Percentiles rank a stretch among this genome's conserved stretches.
These are phyloP conservation scores for Philereme transversata DNA, from an alignment of 2,888 invertebrate species.

Conservation along the genomic window DNA sequence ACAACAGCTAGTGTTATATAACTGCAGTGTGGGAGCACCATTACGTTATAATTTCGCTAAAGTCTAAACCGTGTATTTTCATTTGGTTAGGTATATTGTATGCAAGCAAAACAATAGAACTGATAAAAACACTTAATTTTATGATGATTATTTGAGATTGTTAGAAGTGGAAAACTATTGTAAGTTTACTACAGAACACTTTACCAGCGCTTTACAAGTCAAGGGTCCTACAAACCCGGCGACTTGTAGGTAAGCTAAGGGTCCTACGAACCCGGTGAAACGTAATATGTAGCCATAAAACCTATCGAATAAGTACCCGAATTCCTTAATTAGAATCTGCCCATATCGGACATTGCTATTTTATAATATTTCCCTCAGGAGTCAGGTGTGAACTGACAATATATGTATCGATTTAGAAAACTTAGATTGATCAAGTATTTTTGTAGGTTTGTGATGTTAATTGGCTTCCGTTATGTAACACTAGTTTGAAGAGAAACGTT, in stretches of 20 bases:
- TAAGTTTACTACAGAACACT: not conserved
- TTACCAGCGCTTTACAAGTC: too few species aligned
- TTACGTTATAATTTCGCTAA: too few species aligned
- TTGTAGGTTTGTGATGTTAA: slow-evolving; percentile 58
- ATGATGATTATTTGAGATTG: not conserved
- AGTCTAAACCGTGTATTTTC: too few species aligned
- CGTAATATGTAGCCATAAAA: slow-evolving; percentile 18
- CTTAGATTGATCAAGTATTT: slow-evolving; percentile 49
- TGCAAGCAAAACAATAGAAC: too few species aligned
- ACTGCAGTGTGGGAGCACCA: too few species aligned
- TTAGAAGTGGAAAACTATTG: slow-evolving; percentile 17
- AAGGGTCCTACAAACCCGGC: too few species aligned
- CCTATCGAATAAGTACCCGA: slow-evolving; percentile 15
- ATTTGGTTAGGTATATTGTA: too few species aligned
- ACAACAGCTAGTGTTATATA: too few species aligned
- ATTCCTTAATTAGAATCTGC: slow-evolving; percentile 19
- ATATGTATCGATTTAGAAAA: slow-evolving; percentile 35
- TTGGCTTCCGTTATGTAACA: slow-evolving; percentile 58
- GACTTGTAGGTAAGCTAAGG: too few species aligned
- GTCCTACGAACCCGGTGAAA: too few species aligned
- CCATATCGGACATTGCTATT: slow-evolving; percentile 20
- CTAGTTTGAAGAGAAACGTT: slow-evolving; percentile 54
- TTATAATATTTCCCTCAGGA: slow-evolving; percentile 17
- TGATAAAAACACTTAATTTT: too few species aligned
- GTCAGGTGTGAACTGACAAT: slow-evolving; percentile 25